These are phyloP conservation scores for Carollia perspicillata DNA, from an alignment of 2,113 vertebrate genomes.

Conservation along the genomic window DNA sequence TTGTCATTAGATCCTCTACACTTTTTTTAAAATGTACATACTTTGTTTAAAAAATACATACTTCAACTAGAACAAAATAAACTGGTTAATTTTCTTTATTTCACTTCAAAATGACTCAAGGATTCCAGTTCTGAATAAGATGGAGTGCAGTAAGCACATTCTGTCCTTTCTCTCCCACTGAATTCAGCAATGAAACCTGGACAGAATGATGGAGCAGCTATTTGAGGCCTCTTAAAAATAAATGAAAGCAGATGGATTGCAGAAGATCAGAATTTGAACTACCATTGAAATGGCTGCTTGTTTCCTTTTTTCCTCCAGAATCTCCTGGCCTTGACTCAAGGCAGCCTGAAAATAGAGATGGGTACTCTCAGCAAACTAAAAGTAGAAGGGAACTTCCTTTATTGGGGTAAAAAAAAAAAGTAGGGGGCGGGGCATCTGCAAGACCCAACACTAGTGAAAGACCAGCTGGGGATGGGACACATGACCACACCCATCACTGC, in stretches of 20 bases:
- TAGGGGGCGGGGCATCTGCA: neutral
- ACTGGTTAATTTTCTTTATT: neutral
- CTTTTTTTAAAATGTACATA: neutral
- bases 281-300: neutral
- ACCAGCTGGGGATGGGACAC: neutral
- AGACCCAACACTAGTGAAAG: neutral
- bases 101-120: neutral
- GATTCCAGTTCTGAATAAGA: neutral
- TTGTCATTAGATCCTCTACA: neutral
- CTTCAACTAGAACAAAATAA: neutral
- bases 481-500: neutral
- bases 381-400: neutral
- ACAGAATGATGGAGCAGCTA: neutral
- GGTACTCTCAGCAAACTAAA: neutral
- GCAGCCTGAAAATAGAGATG: neutral
- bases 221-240: neutral
- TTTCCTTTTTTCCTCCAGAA: neutral
- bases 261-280: neutral
- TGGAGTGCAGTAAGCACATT: neutral
- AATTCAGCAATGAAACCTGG: neutral
- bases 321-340: neutral
- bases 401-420: neutral
- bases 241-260: no score
- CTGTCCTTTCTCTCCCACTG: neutral
- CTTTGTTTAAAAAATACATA: no score